A percentile compares a stretch with the other conserved stretches of the same genome.
Evolutionary conservation across 2,797 vertebrate species (phyloP).

Genomic region (Alauda arvensis): DNA sequence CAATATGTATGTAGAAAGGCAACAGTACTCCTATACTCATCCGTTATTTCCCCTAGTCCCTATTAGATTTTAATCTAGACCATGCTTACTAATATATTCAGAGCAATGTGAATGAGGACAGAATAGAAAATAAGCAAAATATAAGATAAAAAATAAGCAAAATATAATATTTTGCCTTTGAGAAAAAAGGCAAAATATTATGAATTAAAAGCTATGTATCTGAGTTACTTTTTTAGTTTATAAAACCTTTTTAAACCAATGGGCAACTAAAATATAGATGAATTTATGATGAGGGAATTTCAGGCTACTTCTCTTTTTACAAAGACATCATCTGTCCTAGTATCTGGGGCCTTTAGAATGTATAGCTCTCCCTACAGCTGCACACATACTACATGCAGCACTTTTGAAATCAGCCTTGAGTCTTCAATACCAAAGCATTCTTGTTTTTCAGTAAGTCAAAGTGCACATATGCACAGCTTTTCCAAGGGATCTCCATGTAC

Average conservation of each 20-base stretch:
- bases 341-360: neutral
- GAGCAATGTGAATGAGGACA: neutral
- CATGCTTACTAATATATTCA: neutral
- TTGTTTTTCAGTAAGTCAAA: neutral
- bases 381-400: neutral
- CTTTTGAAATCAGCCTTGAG: neutral
- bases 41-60: neutral
- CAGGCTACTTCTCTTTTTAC: neutral
- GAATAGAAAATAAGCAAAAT: neutral
- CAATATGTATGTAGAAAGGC: neutral
- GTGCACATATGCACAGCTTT: neutral
- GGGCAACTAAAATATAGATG: neutral
- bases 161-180: fast-evolving
- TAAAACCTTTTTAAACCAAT: neutral
- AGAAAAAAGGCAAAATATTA: neutral
- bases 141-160: fast-evolving
- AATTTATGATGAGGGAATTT: neutral
- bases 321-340: neutral
- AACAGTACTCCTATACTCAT: neutral
- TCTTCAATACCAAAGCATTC: neutral
- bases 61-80: neutral
- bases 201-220: neutral
- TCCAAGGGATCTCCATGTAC: neutral
- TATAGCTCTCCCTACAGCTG: neutral
- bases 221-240: neutral